Conservation (phyloP, 2,797 vertebrate genomes). For the Sebastes itinus region DNA sequence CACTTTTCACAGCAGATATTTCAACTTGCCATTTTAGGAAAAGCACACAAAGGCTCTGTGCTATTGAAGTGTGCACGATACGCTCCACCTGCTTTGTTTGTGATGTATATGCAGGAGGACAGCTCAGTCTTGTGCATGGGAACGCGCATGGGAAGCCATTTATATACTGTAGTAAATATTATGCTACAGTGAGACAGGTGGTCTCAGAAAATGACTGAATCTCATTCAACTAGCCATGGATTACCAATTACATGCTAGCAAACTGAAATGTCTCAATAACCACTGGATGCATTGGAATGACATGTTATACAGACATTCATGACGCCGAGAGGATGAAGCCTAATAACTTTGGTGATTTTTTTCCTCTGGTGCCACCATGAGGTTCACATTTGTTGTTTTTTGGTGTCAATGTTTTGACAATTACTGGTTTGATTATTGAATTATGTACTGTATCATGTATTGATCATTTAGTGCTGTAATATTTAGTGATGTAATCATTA, state of each 20-base stretch:
- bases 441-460: neutral
- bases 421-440: neutral
- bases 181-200: slow-evolving; percentile 2
- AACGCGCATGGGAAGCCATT: neutral
- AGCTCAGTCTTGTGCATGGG: neutral
- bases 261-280: neutral
- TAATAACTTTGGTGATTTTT: neutral
- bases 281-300: neutral
- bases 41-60: neutral
- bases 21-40: neutral
- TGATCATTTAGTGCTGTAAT: neutral
- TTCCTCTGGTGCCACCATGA: neutral
- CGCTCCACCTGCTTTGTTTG: neutral
- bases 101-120: neutral
- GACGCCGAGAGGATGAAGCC: neutral
- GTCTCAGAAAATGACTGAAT: neutral
- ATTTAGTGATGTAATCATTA: neutral
- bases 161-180: neutral
- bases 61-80: neutral
- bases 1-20: neutral
- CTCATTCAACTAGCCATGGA: neutral
- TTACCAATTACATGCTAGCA: neutral
- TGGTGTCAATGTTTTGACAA: neutral
- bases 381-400: neutral
- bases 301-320: neutral